These are phyloP conservation scores for Procambarus virginalis DNA, from an alignment of 1,140 invertebrate species.

Conservation along the genomic window DNA sequence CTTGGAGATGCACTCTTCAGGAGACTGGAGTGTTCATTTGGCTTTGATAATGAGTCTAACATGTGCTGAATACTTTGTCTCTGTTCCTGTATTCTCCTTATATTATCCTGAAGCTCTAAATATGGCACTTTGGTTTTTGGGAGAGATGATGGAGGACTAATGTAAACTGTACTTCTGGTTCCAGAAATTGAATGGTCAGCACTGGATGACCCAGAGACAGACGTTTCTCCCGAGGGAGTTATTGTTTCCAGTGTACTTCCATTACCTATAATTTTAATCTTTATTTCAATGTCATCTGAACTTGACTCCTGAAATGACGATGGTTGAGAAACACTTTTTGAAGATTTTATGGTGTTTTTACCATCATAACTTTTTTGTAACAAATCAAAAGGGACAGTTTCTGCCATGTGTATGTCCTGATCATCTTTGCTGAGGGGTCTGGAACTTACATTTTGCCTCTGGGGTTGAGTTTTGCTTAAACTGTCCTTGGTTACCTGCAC, in stretches of 20 bases:
- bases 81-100: conserved; percentile 28
- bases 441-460: not conserved
- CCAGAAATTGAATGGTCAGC: not conserved
- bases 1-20: not conserved
- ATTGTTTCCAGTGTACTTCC: conserved; percentile 16
- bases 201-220: not conserved
- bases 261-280: conserved; percentile 1
- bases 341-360: not conserved
- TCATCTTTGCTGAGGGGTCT: not conserved
- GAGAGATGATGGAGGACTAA: conserved; percentile 24
- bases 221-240: not conserved
- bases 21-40: not conserved
- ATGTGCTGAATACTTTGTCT: conserved; percentile 13
- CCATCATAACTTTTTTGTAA: not conserved
- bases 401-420: not conserved
- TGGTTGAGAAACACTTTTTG: not conserved
- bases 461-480: not conserved
- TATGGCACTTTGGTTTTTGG: not conserved
- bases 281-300: conserved; percentile 19
- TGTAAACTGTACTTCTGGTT: conserved; percentile 25
- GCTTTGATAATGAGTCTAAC: conserved; percentile 5
- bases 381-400: conserved; percentile 3
- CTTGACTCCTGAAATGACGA: conserved; percentile 11
- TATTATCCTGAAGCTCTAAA: conserved; percentile 1
- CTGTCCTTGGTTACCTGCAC: too few relatives aligned